A percentile compares a stretch with the other conserved stretches of the same genome.
Conservation (phyloP, 1,140 invertebrate genomes). For the Varroa destructor region DNA sequence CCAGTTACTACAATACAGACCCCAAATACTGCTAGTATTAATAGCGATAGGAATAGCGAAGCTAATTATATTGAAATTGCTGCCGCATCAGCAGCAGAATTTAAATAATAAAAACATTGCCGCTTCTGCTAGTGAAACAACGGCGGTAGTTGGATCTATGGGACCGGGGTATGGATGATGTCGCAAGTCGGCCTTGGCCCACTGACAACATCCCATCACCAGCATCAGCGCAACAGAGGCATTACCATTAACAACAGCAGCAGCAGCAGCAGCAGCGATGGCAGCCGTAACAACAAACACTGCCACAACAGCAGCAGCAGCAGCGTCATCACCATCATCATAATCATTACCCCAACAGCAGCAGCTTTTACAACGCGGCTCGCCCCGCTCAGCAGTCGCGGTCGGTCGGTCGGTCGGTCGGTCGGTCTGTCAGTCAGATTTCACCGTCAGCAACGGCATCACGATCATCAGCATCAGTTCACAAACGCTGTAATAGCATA, state of each 20-base stretch:
- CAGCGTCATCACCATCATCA: not conserved
- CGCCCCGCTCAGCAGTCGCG: not conserved
- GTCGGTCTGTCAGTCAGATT: not conserved
- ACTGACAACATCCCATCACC: slow-evolving; percentile 14
- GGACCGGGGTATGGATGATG: not conserved
- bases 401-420: not conserved
- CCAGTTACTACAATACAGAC: too few relatives aligned
- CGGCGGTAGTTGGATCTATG: slow-evolving; percentile 11
- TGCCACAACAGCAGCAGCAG: not conserved
- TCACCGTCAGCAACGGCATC: not conserved
- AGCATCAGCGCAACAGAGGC: too few relatives aligned
- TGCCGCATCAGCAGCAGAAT: too few relatives aligned
- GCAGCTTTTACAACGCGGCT: not conserved
- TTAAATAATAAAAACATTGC: too few relatives aligned
- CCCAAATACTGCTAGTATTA: too few relatives aligned
- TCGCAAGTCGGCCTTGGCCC: slow-evolving; percentile 26
- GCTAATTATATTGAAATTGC: too few relatives aligned
- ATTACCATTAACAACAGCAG: not conserved
- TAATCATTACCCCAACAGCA: slow-evolving; percentile 2
- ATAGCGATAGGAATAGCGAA: too few relatives aligned
- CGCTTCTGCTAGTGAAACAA: not conserved
- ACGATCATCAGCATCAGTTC: not conserved
- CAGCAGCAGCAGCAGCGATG: not conserved
- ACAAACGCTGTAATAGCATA: too few relatives aligned
- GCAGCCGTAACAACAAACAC: not conserved